Evolutionary conservation across 1,140 invertebrate genomes (phyloP), one percentile per base, ranked within the genome.

Genomic region (Drosophila funebris): DNA sequence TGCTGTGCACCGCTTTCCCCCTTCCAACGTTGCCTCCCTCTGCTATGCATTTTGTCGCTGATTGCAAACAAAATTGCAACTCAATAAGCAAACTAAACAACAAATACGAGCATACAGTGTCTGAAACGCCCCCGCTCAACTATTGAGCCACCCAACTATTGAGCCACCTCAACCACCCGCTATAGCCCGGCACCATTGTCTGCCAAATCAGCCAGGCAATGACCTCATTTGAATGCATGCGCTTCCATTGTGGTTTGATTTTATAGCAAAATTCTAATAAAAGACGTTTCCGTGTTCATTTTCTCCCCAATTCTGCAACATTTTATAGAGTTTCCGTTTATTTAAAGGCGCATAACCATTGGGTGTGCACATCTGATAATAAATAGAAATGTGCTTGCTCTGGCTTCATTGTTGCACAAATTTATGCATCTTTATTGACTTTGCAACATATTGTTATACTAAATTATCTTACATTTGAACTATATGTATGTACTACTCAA

Each of bases 61-160:
- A 84, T 84, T 79, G 81, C 76, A 84, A 76, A 84, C 81, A 84
- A 80, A 84, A 79, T 79, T 84, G 81, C 80, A 84, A 84, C 81
- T 84, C 80, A 84, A 84, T 84, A 84, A 79, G 69, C 76, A 84
- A 84, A 73, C 80, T 79, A 76, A 83, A 84, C 76, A 82, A 76
- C 79, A 83, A 83, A 78, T 78, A 83, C 58, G 13, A 46, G 6
- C 22, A 18, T 61, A 11, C 37, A 31, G 13, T 33, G 46, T 53
- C 36, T 69, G 57, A 11, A 5, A 18, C 18, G 7, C n/a, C 43
- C 37, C 20, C n/a, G 20, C 70, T 27, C 48, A 7, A 37, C n/a
- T 29, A 9, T 16, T n/a, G 31, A 2, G 3, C 4, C 16, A 52
- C 3, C 20, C 29, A 36, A 68, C 24, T 24, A 57, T 16, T 4